Conservation (phyloP, 2,888 invertebrate species). For the Drosophila falleni region DNA sequence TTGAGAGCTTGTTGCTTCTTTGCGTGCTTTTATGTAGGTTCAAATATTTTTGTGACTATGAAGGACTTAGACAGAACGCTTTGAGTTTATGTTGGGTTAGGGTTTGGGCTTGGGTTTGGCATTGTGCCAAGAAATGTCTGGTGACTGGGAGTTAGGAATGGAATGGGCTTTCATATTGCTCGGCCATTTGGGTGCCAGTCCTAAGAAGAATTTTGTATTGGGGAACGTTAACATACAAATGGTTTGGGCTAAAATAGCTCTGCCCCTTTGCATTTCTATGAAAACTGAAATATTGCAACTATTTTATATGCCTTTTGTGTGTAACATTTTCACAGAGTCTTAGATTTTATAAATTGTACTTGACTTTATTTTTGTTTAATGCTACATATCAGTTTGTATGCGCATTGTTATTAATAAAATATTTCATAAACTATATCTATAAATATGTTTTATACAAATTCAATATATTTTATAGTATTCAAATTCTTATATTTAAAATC, state of each 20-base stretch:
- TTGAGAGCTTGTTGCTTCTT: slow-evolving; percentile 61
- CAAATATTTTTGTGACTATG: slow-evolving; percentile 64
- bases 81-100: slow-evolving; percentile 16
- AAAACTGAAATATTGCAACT: slow-evolving; percentile 39
- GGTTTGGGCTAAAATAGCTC: slow-evolving; percentile 36
- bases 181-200: slow-evolving; percentile 32
- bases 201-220: slow-evolving; percentile 34
- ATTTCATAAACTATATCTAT: not conserved
- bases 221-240: slow-evolving; percentile 29
- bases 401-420: not conserved
- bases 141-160: not conserved
- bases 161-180: not conserved
- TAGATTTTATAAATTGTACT: not conserved
- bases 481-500: no score
- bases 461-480: not conserved
- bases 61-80: slow-evolving; percentile 23
- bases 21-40: slow-evolving; percentile 57
- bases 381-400: not conserved
- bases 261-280: slow-evolving; percentile 27
- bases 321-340: not conserved
- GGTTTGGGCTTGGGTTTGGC: not conserved
- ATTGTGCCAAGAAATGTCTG: slow-evolving; percentile 29
- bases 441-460: not conserved
- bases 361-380: not conserved
- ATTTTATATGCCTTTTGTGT: slow-evolving; percentile 18